Evolutionary conservation across 92 coral and sea anemone genomes (phyloP).

Genomic region (Montipora capitata): DNA sequence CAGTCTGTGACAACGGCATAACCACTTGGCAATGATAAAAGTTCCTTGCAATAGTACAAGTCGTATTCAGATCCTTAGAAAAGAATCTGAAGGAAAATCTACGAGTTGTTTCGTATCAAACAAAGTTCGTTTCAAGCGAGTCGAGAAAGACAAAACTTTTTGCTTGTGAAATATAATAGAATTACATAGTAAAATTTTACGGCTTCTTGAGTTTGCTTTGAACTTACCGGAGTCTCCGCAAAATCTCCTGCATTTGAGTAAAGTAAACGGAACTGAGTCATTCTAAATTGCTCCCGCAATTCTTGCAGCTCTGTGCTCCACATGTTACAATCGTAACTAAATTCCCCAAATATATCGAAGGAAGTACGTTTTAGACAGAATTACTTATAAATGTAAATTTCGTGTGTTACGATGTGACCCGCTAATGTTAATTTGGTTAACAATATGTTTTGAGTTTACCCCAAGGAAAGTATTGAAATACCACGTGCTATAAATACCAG

Average conservation of each 20-base stretch:
- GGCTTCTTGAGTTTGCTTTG: not conserved
- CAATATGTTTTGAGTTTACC: slow-evolving; percentile 14
- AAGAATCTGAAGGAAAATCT: not conserved
- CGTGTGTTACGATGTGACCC: slow-evolving; percentile 17
- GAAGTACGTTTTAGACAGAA: not conserved
- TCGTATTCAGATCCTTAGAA: too few species aligned
- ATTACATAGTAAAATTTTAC: slow-evolving; percentile 16
- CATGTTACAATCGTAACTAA: not conserved
- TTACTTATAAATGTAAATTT: slow-evolving; percentile 2
- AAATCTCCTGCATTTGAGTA: slow-evolving; percentile 84
- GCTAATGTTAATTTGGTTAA: slow-evolving; percentile 11
- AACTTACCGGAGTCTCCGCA: slow-evolving; percentile 89
- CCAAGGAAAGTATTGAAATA: slow-evolving; percentile 19
- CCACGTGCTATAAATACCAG: slow-evolving; percentile 27
- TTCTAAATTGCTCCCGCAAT: slow-evolving; percentile 69
- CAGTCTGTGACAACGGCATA: not conserved
- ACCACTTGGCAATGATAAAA: too few species aligned
- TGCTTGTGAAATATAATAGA: slow-evolving; percentile 9
- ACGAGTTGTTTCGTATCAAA: not conserved
- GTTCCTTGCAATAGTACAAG: too few species aligned
- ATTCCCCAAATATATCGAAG: not conserved
- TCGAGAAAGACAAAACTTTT: not conserved
- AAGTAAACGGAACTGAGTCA: slow-evolving; percentile 75
- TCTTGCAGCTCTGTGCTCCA: slow-evolving; percentile 60
- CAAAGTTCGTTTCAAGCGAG: too few species aligned